These are phyloP conservation scores for Blennius ocellaris DNA, from an alignment of 2,113 vertebrate genomes.

Conservation along the genomic window DNA sequence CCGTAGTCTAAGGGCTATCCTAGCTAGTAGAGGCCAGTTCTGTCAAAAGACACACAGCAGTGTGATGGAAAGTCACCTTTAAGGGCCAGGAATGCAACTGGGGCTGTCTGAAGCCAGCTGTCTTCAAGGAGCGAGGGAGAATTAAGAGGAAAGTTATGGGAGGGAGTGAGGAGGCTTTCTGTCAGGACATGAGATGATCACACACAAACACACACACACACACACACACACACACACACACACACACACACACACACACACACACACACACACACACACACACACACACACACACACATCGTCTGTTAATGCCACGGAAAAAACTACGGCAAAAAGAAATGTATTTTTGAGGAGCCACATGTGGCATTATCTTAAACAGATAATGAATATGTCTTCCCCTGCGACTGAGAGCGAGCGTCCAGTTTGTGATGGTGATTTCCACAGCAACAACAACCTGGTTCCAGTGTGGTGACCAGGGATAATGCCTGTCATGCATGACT, in stretches of 20 bases:
- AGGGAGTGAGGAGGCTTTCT: slow-evolving; percentile 51
- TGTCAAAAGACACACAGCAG: slow-evolving; percentile 46
- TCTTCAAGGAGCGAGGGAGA: slow-evolving; percentile 34
- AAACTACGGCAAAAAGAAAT: slow-evolving; percentile 19
- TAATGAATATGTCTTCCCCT: slow-evolving; percentile 56
- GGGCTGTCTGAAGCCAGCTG: slow-evolving; percentile 53
- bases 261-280: slow-evolving; percentile 21
- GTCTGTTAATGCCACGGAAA: slow-evolving; percentile 37
- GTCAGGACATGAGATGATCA: slow-evolving; percentile 71
- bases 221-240: slow-evolving; percentile 6
- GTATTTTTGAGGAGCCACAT: slow-evolving; percentile 36
- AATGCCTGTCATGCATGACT: slow-evolving; percentile 42
- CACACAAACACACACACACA: slow-evolving; percentile 9
- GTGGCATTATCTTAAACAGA: slow-evolving; percentile 53
- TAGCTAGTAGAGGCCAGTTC: slow-evolving; percentile 23
- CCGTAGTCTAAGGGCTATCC: slow-evolving; percentile 13
- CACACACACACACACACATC: not conserved
- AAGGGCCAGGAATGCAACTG: slow-evolving; percentile 45
- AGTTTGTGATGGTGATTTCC: slow-evolving; percentile 53
- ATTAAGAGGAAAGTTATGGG: slow-evolving; percentile 61
- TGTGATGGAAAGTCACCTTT: slow-evolving; percentile 58
- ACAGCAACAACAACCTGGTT: slow-evolving; percentile 44
- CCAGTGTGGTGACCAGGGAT: slow-evolving; percentile 36
- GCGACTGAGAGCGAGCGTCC: slow-evolving; percentile 15
- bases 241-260: slow-evolving; percentile 13